Evolutionary conservation across 2,797 vertebrate species (phyloP), one percentile per base, ranked within the genome.

Genomic region (Ptychobarbus kaznakovi): DNA sequence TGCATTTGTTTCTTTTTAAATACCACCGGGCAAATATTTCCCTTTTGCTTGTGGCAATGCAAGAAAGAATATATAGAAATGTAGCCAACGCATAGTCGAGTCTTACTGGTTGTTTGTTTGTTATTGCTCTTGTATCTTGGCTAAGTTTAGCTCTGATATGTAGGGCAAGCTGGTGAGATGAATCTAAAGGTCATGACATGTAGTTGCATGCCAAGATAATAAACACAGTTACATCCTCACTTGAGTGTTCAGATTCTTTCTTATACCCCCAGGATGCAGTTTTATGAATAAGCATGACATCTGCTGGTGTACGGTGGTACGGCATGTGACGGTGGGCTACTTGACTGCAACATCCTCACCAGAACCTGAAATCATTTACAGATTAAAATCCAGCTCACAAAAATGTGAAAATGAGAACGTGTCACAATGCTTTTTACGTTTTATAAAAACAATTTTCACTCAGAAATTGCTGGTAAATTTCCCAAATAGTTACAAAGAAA

Each of bases 151-250:
- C 93, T 94, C 94, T 94, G 95, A 89, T 93, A 93, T 95, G 93
- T 96, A 95, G 95, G 95, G 93, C 95, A 96, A 94, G 94, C 92
- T 95, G 94, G 92, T 88, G 84, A 94, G 93, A 91, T 93, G 91
- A 94, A 94, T 95, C 94, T 96, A 95, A 95, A 95, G 96, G 96
- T 95, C 94, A 94, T 96, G 94, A 97, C 95, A 95, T 97, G 95
- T 96, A 96, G 95, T 95, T 97, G 98, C 98, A 98, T 99, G 97
- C 96, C 95, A 94, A 94, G 97, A 97, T 97, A 98, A 98, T 97
- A 80, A 82, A 89, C 91, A 75, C 84, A 89, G 81, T 89, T 91
- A 91, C 76, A 77, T 80, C 86, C 83, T 70, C 61, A 32, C 58
- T 44, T 83, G n/a, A 81, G 49, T 90, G 68, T 86, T 69, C 76